Conservation (phyloP, 2,888 invertebrate genomes). For the Dryobotodes eremita region DNA sequence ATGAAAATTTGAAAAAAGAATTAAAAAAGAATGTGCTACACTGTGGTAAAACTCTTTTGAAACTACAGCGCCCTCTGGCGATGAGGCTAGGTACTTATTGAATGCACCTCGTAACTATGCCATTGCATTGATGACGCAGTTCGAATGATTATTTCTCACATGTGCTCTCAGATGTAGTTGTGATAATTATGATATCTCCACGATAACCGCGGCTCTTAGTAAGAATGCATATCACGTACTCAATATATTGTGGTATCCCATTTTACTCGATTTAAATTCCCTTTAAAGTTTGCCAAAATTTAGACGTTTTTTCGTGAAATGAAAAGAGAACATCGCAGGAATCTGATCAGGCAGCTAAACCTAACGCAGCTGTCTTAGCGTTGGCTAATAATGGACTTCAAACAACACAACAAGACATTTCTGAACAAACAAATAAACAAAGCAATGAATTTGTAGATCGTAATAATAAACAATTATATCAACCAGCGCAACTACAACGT, state of each 20-base stretch:
- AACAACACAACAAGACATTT: not conserved
- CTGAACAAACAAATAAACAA: slow-evolving; percentile 19
- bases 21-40: too few species aligned
- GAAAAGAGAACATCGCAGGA: too few species aligned
- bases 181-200: not conserved
- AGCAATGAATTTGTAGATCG: slow-evolving; percentile 37
- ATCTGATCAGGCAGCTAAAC: not conserved
- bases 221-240: not conserved
- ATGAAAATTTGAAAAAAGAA: too few species aligned
- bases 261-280: not conserved
- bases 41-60: too few species aligned
- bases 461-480: slow-evolving; percentile 30
- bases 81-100: too few species aligned
- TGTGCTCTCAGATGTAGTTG: slow-evolving; percentile 1
- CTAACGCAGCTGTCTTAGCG: not conserved
- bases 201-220: not conserved
- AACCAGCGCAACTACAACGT: not conserved
- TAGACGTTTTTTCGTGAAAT: too few species aligned
- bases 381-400: not conserved
- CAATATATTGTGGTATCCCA: not conserved
- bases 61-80: too few species aligned
- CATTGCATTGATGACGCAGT: slow-evolving; percentile 10
- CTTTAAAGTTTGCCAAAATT: too few species aligned
- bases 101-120: too few species aligned
- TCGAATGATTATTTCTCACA: not conserved